Evolutionary conservation across 1,140 invertebrate species (phyloP), one percentile per base, ranked within the genome.

Genomic region (Drosophila nebulosa): DNA sequence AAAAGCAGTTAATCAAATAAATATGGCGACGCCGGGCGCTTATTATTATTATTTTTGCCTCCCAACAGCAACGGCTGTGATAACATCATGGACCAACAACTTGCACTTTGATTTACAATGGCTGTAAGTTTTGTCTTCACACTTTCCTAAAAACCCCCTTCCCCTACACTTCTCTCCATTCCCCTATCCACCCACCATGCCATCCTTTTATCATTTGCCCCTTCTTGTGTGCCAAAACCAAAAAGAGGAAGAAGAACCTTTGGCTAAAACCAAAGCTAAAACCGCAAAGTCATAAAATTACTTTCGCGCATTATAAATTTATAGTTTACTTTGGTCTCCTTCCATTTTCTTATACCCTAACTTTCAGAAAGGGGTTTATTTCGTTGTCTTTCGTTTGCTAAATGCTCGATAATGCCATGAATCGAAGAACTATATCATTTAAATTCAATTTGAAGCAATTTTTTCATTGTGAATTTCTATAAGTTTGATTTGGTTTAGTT

Each of bases 301-400:
- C 88, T 90, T 90, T 90, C 88, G 88, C 88, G 88, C 88, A 90
- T 90, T 90, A 90, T 90, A 88, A 90, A 90, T 88, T 90, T 90
- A 80, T 85, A 85, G 81, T 83, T 86, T 84, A 79, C 81, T 78
- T 78, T 75, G 79, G 70, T 63, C 66, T 64, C 6, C 39, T 46
- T 46, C 39, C 9, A 46, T 46, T 42, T 18, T 9, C 4, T n/a
- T n/a, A 21, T 46, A 46, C 39, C 2, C 39, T 42, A 3, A 42
- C 16, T 46, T 21, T 21, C 3, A 21, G 3, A 46, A 16, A 16
- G 16, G 16, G 16, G 16, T 46, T 21, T 10, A 21, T 18, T 10
- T 21, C 7, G 2, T 30, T 30, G 7, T 9, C 24, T 30, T 9
- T 2, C 6, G 27, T n/a, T n/a, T n/a, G n/a, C n/a, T n/a, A n/a